These are phyloP conservation scores for Troides oblongomaculatus DNA, from an alignment of 2,888 invertebrate species.

Conservation along the genomic window DNA sequence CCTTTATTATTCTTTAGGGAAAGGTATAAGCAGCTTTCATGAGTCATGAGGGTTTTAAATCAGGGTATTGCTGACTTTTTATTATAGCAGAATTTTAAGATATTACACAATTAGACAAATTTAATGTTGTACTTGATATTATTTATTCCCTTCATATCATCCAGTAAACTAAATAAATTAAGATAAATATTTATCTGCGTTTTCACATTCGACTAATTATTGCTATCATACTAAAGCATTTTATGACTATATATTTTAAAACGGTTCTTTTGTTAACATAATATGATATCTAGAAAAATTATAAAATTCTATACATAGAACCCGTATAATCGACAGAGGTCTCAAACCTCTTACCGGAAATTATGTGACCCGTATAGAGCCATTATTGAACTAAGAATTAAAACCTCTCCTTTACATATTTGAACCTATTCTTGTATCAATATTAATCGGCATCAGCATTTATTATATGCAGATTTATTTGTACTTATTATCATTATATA, in stretches of 20 bases:
- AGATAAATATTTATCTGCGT: not conserved
- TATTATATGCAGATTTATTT: too few relatives aligned
- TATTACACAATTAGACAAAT: slow-evolving; percentile 47
- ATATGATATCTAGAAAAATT: not conserved
- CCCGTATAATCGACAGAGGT: slow-evolving; percentile 4
- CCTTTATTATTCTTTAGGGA: slow-evolving; percentile 6
- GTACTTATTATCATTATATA: too few relatives aligned
- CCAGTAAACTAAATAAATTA: not conserved
- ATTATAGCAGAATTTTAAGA: slow-evolving; percentile 44
- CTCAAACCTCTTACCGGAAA: slow-evolving; percentile 16
- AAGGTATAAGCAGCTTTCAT: slow-evolving; percentile 39
- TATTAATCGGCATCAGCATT: not conserved
- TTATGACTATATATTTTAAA: not conserved
- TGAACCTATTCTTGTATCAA: slow-evolving; percentile 1
- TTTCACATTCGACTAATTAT: not conserved
- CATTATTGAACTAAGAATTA: slow-evolving; percentile 18
- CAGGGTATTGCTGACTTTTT: slow-evolving; percentile 43
- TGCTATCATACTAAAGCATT: not conserved
- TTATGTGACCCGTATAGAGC: slow-evolving; percentile 7
- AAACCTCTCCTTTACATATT: not conserved
- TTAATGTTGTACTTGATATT: slow-evolving; percentile 39
- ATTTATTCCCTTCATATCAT: not conserved
- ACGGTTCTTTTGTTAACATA: not conserved
- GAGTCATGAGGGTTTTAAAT: slow-evolving; percentile 40
- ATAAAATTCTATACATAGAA: slow-evolving; percentile 3